Base-by-base conservation (phyloP, 2,797 vertebrate species). In the Distichodus sexfasciatus region DNA sequence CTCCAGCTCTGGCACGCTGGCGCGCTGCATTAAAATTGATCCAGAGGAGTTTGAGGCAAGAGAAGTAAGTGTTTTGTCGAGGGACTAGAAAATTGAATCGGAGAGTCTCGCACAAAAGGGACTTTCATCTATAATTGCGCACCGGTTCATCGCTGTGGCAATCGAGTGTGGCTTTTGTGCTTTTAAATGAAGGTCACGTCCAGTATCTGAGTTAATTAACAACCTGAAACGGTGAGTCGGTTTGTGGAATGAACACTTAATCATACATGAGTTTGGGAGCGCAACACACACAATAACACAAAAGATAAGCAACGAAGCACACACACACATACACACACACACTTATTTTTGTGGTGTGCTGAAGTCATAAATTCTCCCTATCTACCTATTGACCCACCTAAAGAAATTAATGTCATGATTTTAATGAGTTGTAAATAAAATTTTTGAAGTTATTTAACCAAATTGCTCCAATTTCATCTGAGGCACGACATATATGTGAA, bases 171-270 rank as follows among this genome's bases (percentile, higher is more conserved):
- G 58, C 58, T 54, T 62, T 70, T 70, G 36, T 63, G 21, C 58
- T 55, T 21, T 21, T 48, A 62, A 59, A 63, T 59, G n/a, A 70
- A 70, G 68, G 68, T 70, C 68, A 54, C 51, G 29, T 54, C 43
- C 53, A 57, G 61, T 72, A 48, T 72, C 23, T 41, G 60, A 57
- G 51, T 47, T 64, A 72, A 64, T 64, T 48, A 66, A 66, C 61
- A 58, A 31, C 53, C 61, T 36, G 23, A 4, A 50, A 26, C 43
- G 14, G 5, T 8, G 50, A 50, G 41, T 72, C 58, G 21, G 47
- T 23, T 28, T 3, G 28, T 26, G 48, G 28, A 70, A 70, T 54
- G 38, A 54, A 48, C 68, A 70, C 48, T 62, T 70, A 43, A 70
- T 70, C 68, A 70, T 46, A 63, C 29, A 11, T 28, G 58, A 28